A percentile compares a stretch with the other conserved stretches of the same genome.
These are phyloP conservation scores for Heliconius erato DNA, from an alignment of 2,888 invertebrate species.

Conservation along the genomic window DNA sequence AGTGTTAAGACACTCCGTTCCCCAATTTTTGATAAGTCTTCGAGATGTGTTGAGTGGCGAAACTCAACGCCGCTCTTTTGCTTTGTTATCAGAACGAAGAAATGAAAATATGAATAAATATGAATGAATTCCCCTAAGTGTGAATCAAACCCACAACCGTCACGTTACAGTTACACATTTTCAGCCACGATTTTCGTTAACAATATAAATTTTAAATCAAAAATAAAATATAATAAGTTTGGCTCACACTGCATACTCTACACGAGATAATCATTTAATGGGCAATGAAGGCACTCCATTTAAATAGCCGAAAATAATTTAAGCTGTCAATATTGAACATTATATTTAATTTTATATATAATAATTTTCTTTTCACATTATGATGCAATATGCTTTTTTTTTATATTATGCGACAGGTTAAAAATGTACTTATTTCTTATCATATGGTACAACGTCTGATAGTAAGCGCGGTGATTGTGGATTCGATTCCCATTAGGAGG, in stretches of 20 bases:
- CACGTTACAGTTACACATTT: too few species aligned
- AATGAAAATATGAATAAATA: too few species aligned
- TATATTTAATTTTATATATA: constrained; percentile 6
- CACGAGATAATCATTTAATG: constrained; percentile 21
- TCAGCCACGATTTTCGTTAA: too few species aligned
- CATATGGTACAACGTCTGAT: too few species aligned
- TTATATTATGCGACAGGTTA: background rate
- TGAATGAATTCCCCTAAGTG: too few species aligned
- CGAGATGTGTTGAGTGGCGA: too few species aligned
- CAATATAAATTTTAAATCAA: background rate
- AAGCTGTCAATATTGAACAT: background rate
- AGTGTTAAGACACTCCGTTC: background rate
- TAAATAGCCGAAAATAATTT: constrained; percentile 3
- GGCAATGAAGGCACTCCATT: constrained; percentile 4
- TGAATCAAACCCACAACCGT: too few species aligned
- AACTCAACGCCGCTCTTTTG: too few species aligned
- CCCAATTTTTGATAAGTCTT: background rate
- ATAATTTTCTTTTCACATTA: background rate
- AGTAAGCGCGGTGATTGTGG: too few species aligned
- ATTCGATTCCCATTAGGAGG: too few species aligned
- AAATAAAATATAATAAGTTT: constrained; percentile 6
- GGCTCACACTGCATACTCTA: background rate
- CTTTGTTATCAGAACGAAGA: too few species aligned
- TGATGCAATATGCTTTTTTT: background rate
- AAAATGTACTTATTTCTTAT: background rate